Conservation (phyloP, 2,888 invertebrate genomes). For the Volucella inanis region DNA sequence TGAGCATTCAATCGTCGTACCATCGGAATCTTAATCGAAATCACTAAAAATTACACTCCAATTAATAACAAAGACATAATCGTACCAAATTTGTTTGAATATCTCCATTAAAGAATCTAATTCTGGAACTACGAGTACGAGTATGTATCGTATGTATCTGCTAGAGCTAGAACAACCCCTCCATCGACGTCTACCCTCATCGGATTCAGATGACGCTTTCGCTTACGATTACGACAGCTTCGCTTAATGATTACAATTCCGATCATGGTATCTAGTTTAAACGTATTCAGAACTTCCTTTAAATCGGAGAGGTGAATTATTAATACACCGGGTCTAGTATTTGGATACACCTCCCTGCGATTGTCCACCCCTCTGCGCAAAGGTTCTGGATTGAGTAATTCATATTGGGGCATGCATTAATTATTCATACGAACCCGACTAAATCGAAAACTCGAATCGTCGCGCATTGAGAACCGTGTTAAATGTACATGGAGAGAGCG, state of each 20-base stretch:
- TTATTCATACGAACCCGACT: conserved; percentile 68
- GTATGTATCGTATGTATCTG: too few species aligned
- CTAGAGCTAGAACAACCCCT: too few species aligned
- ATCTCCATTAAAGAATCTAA: too few species aligned
- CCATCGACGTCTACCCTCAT: conserved; percentile 2
- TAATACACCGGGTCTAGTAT: conserved; percentile 55
- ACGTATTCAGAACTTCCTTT: conserved; percentile 70
- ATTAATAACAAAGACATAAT: conserved; percentile 53
- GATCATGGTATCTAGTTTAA: conserved; percentile 74
- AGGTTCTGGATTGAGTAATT: conserved; percentile 51
- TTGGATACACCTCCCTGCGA: conserved; percentile 36
- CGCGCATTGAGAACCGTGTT: conserved; percentile 39
- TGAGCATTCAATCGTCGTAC: conserved; percentile 38
- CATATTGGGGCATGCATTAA: conserved; percentile 72
- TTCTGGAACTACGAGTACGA: too few species aligned
- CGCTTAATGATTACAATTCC: conserved; percentile 57
- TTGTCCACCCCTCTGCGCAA: conserved; percentile 12
- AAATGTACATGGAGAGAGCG: conserved; percentile 47
- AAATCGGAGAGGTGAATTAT: conserved; percentile 66
- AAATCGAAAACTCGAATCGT: conserved; percentile 14
- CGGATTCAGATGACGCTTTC: conserved; percentile 6
- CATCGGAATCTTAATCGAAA: not conserved
- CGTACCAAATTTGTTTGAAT: not conserved
- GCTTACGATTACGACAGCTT: conserved; percentile 7
- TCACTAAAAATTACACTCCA: conserved; percentile 50